Base-by-base conservation (phyloP, 2,888 invertebrate species). In the Teleiodes luculella region DNA sequence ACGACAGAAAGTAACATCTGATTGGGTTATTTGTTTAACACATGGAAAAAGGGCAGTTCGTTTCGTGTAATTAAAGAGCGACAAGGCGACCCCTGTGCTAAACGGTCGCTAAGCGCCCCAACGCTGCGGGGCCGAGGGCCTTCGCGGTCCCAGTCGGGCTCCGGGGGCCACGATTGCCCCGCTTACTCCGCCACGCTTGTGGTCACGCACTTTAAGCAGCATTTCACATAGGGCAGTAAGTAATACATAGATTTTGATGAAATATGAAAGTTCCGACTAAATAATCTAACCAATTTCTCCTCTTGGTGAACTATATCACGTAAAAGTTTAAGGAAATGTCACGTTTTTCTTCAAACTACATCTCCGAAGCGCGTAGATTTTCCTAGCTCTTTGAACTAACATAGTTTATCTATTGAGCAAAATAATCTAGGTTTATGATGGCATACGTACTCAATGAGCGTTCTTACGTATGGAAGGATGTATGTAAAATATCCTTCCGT, bases 1-100 rank as follows among this genome's bases (percentile, higher is more conserved):
- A 6, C 6, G 24, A 6, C 24, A 24, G 6, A 4, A 4, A 4
- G 24, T 4, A 24, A 24, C 24, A 24, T 24, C 6, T 24, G 24
- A 24, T 24, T 3, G 24, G 24, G 3, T 6, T 24, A 24, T 24
- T 24, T 24, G 24, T 4, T 24, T 4, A 24, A 33, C 3, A 33
- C 2, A 33, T 3, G n/a, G 33, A 11, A n/a, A 11, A 80, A 74
- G 69, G 71, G 64, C 73, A 72, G 67, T 80, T 78, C 78, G 79
- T 82, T 83, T 78, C 72, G 73, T 64, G 78, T 84, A 84, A 86
- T 85, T 83, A 80, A 80, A 80, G 83, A 75, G 79, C 70, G 80
- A 77, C 79, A 66, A 57, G 61, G 64, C 60, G 57, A 52, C 71
- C 71, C 70, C 70, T 74, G 66, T 64, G 66, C 69, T 78, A 72